Conservation (phyloP, 1,140 invertebrate species). For the Drosophila bocki region DNA sequence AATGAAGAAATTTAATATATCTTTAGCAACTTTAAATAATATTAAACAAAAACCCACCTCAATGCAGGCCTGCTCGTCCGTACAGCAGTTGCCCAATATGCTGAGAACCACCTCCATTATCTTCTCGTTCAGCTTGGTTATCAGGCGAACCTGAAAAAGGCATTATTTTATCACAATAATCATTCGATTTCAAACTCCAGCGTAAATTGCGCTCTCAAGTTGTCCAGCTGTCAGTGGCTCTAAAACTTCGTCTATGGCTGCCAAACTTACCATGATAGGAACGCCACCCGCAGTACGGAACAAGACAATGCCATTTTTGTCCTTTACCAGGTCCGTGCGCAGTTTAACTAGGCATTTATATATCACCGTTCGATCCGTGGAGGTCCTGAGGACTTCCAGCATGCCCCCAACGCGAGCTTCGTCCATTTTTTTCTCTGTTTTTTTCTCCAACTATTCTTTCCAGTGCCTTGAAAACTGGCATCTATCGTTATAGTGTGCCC, state of each 20-base stretch:
- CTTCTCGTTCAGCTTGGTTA: conserved; percentile 78
- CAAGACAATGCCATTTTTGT: conserved; percentile 77
- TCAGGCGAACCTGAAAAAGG: conserved; percentile 54
- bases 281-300: conserved; percentile 77
- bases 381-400: conserved; percentile 72
- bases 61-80: conserved; percentile 79
- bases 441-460: neutral
- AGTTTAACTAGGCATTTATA: conserved; percentile 80
- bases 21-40: neutral
- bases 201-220: conserved; percentile 12
- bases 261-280: conserved; percentile 67
- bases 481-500: too few species aligned
- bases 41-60: conserved; percentile 53
- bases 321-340: conserved; percentile 81
- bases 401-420: conserved; percentile 58
- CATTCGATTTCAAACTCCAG: conserved; percentile 2
- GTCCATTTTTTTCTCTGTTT: neutral
- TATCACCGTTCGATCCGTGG: conserved; percentile 77
- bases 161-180: neutral
- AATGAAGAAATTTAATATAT: neutral
- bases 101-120: conserved; percentile 86
- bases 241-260: conserved; percentile 16
- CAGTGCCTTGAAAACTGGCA: neutral
- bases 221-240: neutral
- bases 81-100: conserved; percentile 86